A percentile compares a stretch with the other conserved stretches of the same genome.
phyloP scores from a whole-genome alignment of 2,113 vertebrate genomes.

The Macrotis lagotis region DNA sequence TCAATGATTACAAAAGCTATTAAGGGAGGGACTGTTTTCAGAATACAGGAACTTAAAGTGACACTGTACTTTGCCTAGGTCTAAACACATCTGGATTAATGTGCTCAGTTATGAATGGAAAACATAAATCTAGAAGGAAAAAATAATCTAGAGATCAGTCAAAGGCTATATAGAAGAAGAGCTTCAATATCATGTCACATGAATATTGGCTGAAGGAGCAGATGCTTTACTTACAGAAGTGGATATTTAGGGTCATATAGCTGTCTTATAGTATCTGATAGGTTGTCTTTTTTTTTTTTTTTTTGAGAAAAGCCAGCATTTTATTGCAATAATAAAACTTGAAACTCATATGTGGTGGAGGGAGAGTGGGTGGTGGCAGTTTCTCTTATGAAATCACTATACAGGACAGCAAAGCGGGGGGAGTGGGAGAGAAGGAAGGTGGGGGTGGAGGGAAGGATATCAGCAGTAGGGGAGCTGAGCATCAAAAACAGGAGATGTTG shows the following conservation, averaged over 20 bases:
- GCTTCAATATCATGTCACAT: neutral
- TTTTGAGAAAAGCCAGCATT: too few species aligned
- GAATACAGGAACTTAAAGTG: neutral
- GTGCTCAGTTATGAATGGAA: neutral
- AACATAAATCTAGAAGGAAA: too few species aligned
- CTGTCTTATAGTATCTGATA: neutral
- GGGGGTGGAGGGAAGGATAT: too few species aligned
- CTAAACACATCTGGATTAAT: neutral
- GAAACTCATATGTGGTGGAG: too few species aligned
- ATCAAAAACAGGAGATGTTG: too few species aligned
- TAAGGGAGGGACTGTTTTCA: neutral
- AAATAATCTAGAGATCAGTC: neutral
- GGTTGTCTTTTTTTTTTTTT: too few species aligned
- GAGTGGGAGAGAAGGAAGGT: too few species aligned
- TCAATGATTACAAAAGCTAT: neutral
- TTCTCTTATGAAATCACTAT: too few species aligned
- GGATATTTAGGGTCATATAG: neutral
- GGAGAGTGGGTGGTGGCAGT: too few species aligned
- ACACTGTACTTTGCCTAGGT: neutral
- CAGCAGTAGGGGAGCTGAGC: too few species aligned
- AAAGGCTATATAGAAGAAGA: neutral
- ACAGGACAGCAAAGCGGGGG: too few species aligned
- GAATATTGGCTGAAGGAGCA: neutral
- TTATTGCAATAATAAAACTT: too few species aligned
- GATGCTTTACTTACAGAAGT: neutral